Percentiles rank a stretch among this genome's conserved stretches.
Evolutionary conservation across 2,888 invertebrate genomes (phyloP).

Genomic region (Chalcis sispes): DNA sequence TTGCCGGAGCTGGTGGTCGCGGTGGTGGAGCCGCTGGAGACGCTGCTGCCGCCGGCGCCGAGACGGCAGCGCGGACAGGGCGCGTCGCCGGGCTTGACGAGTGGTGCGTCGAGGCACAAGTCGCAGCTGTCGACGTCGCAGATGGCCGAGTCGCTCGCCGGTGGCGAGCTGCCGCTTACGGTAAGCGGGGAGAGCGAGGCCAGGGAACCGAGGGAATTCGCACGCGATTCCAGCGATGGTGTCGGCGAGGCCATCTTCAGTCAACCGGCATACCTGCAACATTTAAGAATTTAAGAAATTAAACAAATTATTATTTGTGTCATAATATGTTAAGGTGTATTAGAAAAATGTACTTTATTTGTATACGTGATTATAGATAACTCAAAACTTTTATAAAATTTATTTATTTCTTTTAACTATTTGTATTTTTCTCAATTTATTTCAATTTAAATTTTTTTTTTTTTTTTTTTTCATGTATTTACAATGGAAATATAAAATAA

Average conservation of each 20-base stretch:
- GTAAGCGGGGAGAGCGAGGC: slow-evolving; percentile 85
- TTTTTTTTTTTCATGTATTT: too few species aligned
- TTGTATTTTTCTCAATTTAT: too few species aligned
- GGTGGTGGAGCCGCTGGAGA: slow-evolving; percentile 71
- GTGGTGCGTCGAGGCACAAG: slow-evolving; percentile 73
- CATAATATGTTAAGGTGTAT: too few species aligned
- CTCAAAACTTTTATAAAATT: too few species aligned
- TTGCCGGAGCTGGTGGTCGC: slow-evolving; percentile 94
- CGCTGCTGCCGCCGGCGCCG: slow-evolving; percentile 87
- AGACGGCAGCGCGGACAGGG: slow-evolving; percentile 75
- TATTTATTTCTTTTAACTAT: too few species aligned
- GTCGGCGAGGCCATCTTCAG: slow-evolving; percentile 95
- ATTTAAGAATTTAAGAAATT: too few species aligned
- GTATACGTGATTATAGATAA: too few species aligned
- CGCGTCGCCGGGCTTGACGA: slow-evolving; percentile 72
- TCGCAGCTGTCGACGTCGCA: slow-evolving; percentile 80
- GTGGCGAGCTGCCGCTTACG: slow-evolving; percentile 91
- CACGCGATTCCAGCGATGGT: slow-evolving; percentile 95
- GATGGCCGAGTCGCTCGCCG: slow-evolving; percentile 90
- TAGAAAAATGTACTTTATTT: too few species aligned
- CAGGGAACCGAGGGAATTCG: slow-evolving; percentile 92
- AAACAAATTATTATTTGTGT: too few species aligned
- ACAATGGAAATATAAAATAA: neutral
- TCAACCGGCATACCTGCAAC: slow-evolving; percentile 91
- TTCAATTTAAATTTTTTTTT: neutral